Conservation (phyloP, 2,888 invertebrate genomes). For the Anthrax anthrax region DNA sequence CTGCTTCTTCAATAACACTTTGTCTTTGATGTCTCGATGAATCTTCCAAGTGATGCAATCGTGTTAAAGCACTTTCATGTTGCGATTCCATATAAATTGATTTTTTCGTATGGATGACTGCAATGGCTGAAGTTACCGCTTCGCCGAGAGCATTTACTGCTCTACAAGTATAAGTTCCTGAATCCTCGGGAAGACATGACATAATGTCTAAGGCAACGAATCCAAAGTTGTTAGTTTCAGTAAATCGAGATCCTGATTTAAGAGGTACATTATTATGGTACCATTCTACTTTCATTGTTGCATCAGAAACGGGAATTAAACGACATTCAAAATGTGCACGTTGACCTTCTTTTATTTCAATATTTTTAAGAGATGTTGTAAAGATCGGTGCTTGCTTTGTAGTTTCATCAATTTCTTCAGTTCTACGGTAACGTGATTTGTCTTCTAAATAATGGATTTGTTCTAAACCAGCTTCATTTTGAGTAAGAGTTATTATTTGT, state of each 20-base stretch:
- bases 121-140: constrained; percentile 80
- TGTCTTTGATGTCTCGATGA: constrained; percentile 58
- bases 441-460: constrained; percentile 86
- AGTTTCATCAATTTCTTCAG: constrained; percentile 62
- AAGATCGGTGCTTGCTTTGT: constrained; percentile 87
- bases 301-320: constrained; percentile 84
- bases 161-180: constrained; percentile 88
- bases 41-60: constrained; percentile 71
- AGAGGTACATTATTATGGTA: constrained; percentile 81
- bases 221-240: constrained; percentile 93
- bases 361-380: constrained; percentile 79
- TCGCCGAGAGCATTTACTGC: constrained; percentile 86
- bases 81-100: constrained; percentile 79
- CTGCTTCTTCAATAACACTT: constrained; percentile 58
- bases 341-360: constrained; percentile 88
- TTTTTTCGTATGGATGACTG: constrained; percentile 68
- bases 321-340: constrained; percentile 90
- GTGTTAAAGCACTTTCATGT: constrained; percentile 70
- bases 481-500: constrained; percentile 70
- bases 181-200: constrained; percentile 90
- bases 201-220: constrained; percentile 94
- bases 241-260: constrained; percentile 88
- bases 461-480: constrained; percentile 76
- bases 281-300: constrained; percentile 91
- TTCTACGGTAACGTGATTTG: constrained; percentile 58